A percentile compares a stretch with the other conserved stretches of the same genome.
Conservation (phyloP, 1,140 invertebrate species). For the Papilio dardanus region DNA sequence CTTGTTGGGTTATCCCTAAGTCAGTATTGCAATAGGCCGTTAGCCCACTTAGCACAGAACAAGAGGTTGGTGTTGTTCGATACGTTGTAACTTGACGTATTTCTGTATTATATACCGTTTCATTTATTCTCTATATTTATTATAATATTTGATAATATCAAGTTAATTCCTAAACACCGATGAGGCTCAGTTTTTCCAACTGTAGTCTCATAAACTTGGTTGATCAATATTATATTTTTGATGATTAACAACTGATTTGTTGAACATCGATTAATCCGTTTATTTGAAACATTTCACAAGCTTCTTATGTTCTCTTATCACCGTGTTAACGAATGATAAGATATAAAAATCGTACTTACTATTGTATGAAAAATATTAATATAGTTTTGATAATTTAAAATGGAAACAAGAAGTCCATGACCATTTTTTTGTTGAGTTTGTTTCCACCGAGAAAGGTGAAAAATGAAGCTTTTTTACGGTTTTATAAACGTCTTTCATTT, state of each 20-base stretch:
- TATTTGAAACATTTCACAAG: background rate
- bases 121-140: too few species aligned
- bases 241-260: background rate
- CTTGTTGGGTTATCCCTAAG: too few species aligned
- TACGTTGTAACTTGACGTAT: background rate
- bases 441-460: background rate
- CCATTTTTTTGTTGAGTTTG: background rate
- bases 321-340: background rate
- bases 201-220: background rate
- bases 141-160: background rate
- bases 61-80: too few species aligned
- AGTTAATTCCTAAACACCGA: background rate
- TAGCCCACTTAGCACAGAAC: too few species aligned
- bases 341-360: background rate
- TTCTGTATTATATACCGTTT: background rate
- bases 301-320: background rate
- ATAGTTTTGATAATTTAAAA: background rate
- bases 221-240: background rate
- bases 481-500: background rate
- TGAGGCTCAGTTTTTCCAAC: background rate
- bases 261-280: background rate
- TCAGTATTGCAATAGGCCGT: too few species aligned
- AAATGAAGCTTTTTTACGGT: background rate
- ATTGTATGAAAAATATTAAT: background rate
- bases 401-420: background rate